Evolutionary conservation across 2,113 vertebrate genomes (phyloP).

Genomic region (Callionymus lyra): DNA sequence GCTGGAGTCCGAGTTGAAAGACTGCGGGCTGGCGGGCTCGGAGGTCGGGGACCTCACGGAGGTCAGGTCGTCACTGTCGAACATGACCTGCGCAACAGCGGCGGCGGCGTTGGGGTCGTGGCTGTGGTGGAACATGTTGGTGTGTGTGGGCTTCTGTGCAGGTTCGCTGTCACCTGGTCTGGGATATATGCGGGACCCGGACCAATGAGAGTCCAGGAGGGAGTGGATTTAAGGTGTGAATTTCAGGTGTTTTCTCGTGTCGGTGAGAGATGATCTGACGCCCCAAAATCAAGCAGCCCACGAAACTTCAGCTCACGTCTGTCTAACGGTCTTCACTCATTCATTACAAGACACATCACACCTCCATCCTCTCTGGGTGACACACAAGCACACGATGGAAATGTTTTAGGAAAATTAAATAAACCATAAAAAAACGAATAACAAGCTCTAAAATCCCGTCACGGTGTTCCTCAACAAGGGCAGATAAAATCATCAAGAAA

Average conservation of each 20-base stretch:
- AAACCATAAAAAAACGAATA: too few relatives aligned
- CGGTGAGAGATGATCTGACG: slow-evolving; percentile 29
- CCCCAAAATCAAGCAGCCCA: slow-evolving; percentile 27
- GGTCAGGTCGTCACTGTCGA: slow-evolving; percentile 23
- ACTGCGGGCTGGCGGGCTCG: slow-evolving; percentile 55
- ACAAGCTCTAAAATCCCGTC: too few relatives aligned
- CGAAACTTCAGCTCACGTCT: slow-evolving; percentile 24
- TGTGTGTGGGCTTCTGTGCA: neutral
- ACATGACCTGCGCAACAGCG: slow-evolving; percentile 18
- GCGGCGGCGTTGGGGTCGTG: slow-evolving; percentile 27
- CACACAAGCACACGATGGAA: too few relatives aligned
- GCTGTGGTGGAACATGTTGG: slow-evolving; percentile 48
- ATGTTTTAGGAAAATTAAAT: too few relatives aligned
- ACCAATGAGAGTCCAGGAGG: slow-evolving; percentile 65
- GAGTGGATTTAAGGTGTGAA: slow-evolving; percentile 70
- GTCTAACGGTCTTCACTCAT: too few relatives aligned
- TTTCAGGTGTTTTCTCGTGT: slow-evolving; percentile 53
- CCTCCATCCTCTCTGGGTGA: too few relatives aligned
- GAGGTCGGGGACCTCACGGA: slow-evolving; percentile 32
- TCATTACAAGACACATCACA: too few relatives aligned
- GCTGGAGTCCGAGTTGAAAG: slow-evolving; percentile 62
- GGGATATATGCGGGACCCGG: slow-evolving; percentile 50
- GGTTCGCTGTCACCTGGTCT: slow-evolving; percentile 29
- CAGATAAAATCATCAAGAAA: too few relatives aligned
- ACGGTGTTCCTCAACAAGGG: too few relatives aligned